These are phyloP conservation scores for Metalampra italica DNA, from an alignment of 2,888 invertebrate species.

Conservation along the genomic window DNA sequence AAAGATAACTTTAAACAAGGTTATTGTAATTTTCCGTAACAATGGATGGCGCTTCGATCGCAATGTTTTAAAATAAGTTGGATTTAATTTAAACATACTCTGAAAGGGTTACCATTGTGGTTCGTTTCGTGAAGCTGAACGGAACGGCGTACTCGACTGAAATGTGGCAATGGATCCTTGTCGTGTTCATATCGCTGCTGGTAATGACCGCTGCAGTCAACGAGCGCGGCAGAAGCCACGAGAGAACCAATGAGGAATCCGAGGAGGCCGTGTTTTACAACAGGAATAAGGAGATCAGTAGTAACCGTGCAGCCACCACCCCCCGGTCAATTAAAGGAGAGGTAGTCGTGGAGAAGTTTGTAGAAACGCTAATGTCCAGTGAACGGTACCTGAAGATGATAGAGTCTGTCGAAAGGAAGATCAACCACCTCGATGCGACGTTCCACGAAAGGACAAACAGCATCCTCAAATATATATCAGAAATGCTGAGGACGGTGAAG, in stretches of 20 bases:
- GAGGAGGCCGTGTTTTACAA: slow-evolving; percentile 5
- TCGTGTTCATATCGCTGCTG: slow-evolving; percentile 15
- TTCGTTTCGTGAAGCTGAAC: slow-evolving; percentile 9
- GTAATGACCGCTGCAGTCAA: slow-evolving; percentile 12
- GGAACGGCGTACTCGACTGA: slow-evolving; percentile 14
- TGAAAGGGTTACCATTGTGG: slow-evolving; percentile 4
- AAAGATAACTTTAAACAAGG: slow-evolving; percentile 1
- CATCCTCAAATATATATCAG: slow-evolving; percentile 51
- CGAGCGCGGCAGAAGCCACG: slow-evolving; percentile 6
- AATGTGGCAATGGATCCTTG: slow-evolving; percentile 22
- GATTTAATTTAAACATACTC: slow-evolving; percentile 15
- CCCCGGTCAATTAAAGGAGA: slow-evolving; percentile 27
- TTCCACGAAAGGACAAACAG: slow-evolving; percentile 51
- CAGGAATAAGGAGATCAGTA: neutral
- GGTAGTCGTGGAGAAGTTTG: slow-evolving; percentile 54
- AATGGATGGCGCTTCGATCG: slow-evolving; percentile 8
- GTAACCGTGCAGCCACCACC: neutral
- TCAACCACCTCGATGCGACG: slow-evolving; percentile 46
- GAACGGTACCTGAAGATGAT: slow-evolving; percentile 59
- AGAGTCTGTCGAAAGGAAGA: slow-evolving; percentile 48
- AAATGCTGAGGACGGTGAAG: slow-evolving; percentile 42
- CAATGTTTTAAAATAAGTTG: slow-evolving; percentile 18
- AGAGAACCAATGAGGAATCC: slow-evolving; percentile 8
- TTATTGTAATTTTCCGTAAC: slow-evolving; percentile 14
- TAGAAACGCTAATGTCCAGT: slow-evolving; percentile 55